Conservation (phyloP, 2,113 vertebrate species). For the Pao palembangensis region DNA sequence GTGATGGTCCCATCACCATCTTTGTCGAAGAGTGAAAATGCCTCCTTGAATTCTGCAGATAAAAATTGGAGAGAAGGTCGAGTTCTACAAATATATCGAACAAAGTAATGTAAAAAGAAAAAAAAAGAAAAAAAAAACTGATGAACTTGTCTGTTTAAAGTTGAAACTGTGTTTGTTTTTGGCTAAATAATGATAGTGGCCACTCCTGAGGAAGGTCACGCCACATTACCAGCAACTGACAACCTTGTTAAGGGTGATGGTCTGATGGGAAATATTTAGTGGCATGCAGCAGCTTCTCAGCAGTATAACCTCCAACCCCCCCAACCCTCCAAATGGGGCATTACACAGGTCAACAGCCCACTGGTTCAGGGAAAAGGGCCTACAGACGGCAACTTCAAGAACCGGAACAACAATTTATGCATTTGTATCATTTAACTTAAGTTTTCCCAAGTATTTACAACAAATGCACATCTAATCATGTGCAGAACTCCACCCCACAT, state of each 20-base stretch:
- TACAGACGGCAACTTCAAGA: too few relatives aligned
- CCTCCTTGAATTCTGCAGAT: slow-evolving; percentile 95
- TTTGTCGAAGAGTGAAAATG: slow-evolving; percentile 99
- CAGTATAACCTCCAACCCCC: slow-evolving; percentile 22
- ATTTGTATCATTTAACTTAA: too few relatives aligned
- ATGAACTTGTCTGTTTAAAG: slow-evolving; percentile 29
- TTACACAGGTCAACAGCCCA: slow-evolving; percentile 16
- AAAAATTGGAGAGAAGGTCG: background rate
- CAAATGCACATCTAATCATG: too few relatives aligned
- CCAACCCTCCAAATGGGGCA: too few relatives aligned
- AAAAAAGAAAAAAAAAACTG: background rate
- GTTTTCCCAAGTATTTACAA: too few relatives aligned
- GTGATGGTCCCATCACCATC: slow-evolving; percentile 99
- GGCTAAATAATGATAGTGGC: slow-evolving; percentile 43
- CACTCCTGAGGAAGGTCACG: background rate
- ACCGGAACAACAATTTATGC: too few relatives aligned
- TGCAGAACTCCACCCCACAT: too few relatives aligned
- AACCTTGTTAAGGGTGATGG: slow-evolving; percentile 29
- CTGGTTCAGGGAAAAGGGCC: too few relatives aligned
- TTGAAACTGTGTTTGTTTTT: slow-evolving; percentile 30
- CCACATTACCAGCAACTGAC: slow-evolving; percentile 15
- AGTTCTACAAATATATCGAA: background rate
- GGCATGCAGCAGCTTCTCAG: slow-evolving; percentile 47
- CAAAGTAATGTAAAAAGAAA: too few relatives aligned
- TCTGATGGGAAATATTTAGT: slow-evolving; percentile 18